Conservation (phyloP, 2,888 invertebrate genomes). For the Tipula confusa region DNA sequence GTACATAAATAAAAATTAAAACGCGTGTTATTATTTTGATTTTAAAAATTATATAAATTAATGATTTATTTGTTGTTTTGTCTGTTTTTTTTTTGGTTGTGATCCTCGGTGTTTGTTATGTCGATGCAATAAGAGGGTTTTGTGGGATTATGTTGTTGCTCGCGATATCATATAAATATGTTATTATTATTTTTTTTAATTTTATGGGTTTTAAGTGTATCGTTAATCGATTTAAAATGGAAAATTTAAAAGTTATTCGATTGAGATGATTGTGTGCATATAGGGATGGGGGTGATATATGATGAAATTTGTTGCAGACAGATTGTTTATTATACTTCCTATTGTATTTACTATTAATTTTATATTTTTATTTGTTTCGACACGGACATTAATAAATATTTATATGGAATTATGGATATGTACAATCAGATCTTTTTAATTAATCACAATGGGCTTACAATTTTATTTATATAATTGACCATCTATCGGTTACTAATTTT, state of each 20-base stretch:
- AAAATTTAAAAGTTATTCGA: neutral
- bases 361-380: neutral
- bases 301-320: neutral
- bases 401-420: too few species aligned
- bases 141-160: neutral
- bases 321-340: neutral
- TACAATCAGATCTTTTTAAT: too few species aligned
- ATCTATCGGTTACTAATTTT: too few species aligned
- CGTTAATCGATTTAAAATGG: neutral
- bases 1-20: neutral
- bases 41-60: constrained; percentile 9
- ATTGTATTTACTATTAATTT: neutral
- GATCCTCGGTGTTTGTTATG: neutral
- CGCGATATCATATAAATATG: neutral
- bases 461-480: too few species aligned
- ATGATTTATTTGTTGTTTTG: neutral
- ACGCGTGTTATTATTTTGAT: constrained; percentile 25
- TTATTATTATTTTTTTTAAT: neutral
- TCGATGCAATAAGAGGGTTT: neutral
- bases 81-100: neutral
- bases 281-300: neutral
- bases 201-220: neutral
- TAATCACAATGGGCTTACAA: too few species aligned
- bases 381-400: too few species aligned
- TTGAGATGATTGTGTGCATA: neutral